Base-by-base conservation (phyloP, 2,113 vertebrate genomes). In the Chamaea fasciata region DNA sequence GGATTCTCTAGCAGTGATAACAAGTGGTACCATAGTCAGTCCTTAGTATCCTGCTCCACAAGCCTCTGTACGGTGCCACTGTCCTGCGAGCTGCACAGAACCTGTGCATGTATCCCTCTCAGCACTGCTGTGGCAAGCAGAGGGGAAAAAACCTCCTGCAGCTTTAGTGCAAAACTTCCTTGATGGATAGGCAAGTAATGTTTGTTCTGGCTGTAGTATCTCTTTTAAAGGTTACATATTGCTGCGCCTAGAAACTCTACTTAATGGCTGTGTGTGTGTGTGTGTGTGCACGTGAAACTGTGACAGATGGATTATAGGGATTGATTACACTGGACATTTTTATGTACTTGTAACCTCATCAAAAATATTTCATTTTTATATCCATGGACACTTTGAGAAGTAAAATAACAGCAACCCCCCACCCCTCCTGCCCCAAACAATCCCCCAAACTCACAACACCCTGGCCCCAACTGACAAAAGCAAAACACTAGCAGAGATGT, bases 341-440 rank as follows among this genome's bases (percentile, higher is more conserved):
- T 60, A 88, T 60, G 50, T 55, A 12, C 78, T 91, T 94, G 35
- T 85, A 88, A 93, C 59, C 63, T 9, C 12, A 86, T 62, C 8
- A 90, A 92, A 95, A 85, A 64, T 55, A 91, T 39, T 93, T 92
- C 37, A 71, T 69, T 90, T 94, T 90, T 80, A 89, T 73, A 42
- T 26, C 27, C 15, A n/a, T 60, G n/a, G 49, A 82, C 75, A 79
- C 27, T 95, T 93, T 2, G 10, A 90, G 63, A 50, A 65, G 13
- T 31, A 55, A 85, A 92, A 82, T 41, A 75, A 82, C 24, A 79
- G 12, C 7, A 80, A n/a, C 1, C 6, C 8, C 8, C 41, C 41
- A 41, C 17, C 16, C 23, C 17, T 6, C 16, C 7, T 6, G 6
- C 19, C 31, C 19, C 7, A 8, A 41, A 30, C 13, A 67, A 31